These are phyloP conservation scores for Eupeodes corollae DNA, from an alignment of 1,140 invertebrate species.

Conservation along the genomic window DNA sequence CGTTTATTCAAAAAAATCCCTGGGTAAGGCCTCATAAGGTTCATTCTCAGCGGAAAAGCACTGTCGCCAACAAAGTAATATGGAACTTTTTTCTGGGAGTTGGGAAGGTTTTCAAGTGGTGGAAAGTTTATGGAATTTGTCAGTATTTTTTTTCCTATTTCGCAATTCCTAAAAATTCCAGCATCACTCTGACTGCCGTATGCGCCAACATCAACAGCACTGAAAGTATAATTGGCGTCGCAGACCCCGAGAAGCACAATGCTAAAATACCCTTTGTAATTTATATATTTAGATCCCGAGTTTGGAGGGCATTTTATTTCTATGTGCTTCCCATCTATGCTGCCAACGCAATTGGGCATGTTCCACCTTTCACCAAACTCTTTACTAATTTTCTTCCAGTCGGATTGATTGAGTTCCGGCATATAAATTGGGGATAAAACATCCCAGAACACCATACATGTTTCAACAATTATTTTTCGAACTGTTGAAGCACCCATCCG, in stretches of 20 bases:
- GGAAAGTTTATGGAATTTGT: constrained; percentile 24
- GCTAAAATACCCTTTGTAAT: constrained; percentile 35
- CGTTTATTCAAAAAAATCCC: neutral
- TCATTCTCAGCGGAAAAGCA: constrained; percentile 34
- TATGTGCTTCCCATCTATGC: too few species aligned
- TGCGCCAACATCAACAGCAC: constrained; percentile 36
- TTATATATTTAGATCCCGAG: constrained; percentile 31
- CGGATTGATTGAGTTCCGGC: too few species aligned
- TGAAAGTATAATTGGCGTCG: constrained; percentile 37
- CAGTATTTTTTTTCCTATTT: constrained; percentile 7
- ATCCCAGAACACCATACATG: too few species aligned
- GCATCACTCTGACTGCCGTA: constrained; percentile 36
- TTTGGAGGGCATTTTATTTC: too few species aligned
- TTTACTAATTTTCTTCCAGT: too few species aligned
- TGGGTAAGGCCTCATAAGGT: constrained; percentile 39
- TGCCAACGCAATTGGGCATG: too few species aligned
- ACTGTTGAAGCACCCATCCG: too few species aligned
- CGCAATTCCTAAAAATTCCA: constrained; percentile 16
- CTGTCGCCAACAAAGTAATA: constrained; percentile 39
- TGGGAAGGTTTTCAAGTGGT: constrained; percentile 13
- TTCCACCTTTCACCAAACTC: too few species aligned
- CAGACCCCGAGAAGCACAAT: constrained; percentile 37
- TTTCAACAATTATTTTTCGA: too few species aligned
- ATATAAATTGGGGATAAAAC: too few species aligned
- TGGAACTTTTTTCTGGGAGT: constrained; percentile 16